Percentiles rank a stretch among this genome's conserved stretches.
Conservation (phyloP, 2,797 vertebrate species). For the Sebastes jordani region DNA sequence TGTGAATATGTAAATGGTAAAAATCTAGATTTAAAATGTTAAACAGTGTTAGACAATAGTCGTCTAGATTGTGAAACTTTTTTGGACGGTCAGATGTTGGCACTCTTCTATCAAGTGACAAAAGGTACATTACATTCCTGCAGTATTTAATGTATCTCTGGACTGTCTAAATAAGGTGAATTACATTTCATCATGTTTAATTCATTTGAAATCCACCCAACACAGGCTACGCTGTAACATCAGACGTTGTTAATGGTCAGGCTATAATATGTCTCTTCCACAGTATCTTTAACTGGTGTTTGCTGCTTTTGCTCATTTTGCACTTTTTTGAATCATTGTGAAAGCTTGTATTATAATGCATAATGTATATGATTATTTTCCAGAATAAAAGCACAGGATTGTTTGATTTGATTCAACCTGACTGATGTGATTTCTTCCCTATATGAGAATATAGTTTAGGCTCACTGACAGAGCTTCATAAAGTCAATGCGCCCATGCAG, state of each 20-base stretch:
- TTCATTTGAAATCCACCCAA: constrained; percentile 13
- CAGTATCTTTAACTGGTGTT: constrained; percentile 23
- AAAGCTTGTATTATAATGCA: constrained; percentile 63
- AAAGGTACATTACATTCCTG: neutral
- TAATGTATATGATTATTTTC: constrained; percentile 69
- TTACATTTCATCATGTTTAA: neutral
- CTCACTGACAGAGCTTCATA: neutral
- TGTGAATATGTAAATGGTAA: constrained; percentile 33
- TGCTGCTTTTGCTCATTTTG: constrained; percentile 64
- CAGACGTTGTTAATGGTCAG: neutral
- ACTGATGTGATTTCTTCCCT: constrained; percentile 22
- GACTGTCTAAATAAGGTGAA: neutral
- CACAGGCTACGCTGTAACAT: constrained; percentile 5
- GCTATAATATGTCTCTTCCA: constrained; percentile 7
- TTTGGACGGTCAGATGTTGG: neutral
- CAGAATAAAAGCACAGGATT: constrained; percentile 71
- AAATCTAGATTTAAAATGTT: constrained; percentile 3
- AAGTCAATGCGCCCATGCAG: neutral
- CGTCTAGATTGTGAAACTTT: neutral
- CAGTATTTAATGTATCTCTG: neutral
- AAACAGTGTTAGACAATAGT: neutral
- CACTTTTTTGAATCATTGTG: constrained; percentile 56
- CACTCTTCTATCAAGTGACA: constrained; percentile 20
- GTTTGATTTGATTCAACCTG: constrained; percentile 42
- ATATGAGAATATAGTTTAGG: neutral